phyloP scores from a whole-genome alignment of 2,113 vertebrate species.

The Daubentonia madagascariensis region DNA sequence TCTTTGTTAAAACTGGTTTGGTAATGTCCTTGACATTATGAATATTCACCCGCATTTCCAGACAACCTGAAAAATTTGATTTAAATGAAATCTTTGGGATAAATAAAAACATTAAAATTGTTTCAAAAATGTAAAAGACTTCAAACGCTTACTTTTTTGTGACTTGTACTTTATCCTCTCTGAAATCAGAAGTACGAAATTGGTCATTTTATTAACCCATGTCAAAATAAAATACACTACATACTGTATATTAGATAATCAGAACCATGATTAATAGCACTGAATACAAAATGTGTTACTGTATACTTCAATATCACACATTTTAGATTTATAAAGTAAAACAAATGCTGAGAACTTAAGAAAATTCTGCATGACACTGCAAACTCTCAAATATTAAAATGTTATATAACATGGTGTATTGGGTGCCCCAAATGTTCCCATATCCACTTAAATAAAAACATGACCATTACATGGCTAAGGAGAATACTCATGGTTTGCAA shows the following conservation, averaged over 20 bases:
- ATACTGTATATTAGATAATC: background rate
- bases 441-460: background rate
- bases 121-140: background rate
- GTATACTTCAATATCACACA: background rate
- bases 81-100: constrained; percentile 5
- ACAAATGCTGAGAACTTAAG: background rate
- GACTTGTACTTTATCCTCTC: background rate
- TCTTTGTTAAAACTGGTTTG: background rate
- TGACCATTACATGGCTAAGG: background rate
- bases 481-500: background rate
- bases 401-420: background rate
- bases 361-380: background rate
- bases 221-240: background rate
- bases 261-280: background rate
- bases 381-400: background rate
- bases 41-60: background rate
- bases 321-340: background rate
- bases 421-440: background rate
- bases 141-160: background rate
- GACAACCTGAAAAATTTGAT: background rate
- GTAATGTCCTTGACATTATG: background rate
- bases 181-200: background rate
- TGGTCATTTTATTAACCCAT: constrained; percentile 4
- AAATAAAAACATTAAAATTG: background rate
- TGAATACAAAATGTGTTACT: background rate